phyloP scores from a whole-genome alignment of 2,888 invertebrate species.

The Keiferia lycopersicella region DNA sequence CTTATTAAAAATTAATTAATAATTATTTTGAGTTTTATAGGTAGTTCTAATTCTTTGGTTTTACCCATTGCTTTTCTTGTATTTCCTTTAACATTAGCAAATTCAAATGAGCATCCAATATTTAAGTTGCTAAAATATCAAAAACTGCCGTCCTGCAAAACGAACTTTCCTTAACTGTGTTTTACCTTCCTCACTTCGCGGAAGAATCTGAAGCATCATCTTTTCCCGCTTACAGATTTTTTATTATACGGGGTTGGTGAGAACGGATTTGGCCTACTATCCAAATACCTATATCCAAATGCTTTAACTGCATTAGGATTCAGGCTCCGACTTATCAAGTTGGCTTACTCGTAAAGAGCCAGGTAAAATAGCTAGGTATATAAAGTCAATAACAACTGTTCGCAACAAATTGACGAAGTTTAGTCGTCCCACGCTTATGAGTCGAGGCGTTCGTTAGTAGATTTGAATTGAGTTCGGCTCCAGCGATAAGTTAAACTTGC shows the following conservation, averaged over 20 bases:
- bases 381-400: constrained; percentile 41
- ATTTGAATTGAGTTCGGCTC: constrained; percentile 50
- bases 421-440: constrained; percentile 46
- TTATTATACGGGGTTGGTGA: background rate
- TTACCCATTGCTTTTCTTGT: background rate
- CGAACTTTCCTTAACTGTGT: background rate
- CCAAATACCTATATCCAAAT: constrained; percentile 2
- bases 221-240: background rate
- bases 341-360: constrained; percentile 26
- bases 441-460: constrained; percentile 55
- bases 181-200: constrained; percentile 1
- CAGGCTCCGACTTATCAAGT: constrained; percentile 27
- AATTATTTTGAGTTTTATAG: no score
- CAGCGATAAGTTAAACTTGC: constrained; percentile 43
- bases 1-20: no score
- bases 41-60: no score
- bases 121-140: background rate
- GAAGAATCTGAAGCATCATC: background rate
- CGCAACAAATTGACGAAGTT: constrained; percentile 46
- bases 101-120: background rate
- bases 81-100: background rate
- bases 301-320: constrained; percentile 26
- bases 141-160: background rate
- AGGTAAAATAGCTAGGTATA: background rate
- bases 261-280: background rate